Base-by-base conservation (phyloP, 2,113 vertebrate species). In the Atrichornis clamosus region DNA sequence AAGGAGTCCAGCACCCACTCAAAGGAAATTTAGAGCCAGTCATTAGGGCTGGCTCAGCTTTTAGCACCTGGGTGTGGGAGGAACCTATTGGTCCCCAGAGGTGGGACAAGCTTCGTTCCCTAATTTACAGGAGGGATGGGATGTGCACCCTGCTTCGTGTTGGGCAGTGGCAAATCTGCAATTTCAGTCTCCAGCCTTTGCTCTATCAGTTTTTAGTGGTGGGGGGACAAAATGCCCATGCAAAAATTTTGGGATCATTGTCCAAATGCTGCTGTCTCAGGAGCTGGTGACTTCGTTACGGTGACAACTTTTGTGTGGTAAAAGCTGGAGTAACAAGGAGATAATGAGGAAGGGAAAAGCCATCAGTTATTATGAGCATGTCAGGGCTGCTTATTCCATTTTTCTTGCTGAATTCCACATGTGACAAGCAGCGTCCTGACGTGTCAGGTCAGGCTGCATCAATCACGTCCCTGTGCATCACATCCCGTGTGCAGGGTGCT, bases 371-470 rank as follows among this genome's bases (percentile, higher is more conserved):
- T 47, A 41, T 1, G 24, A 26, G 8, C 21, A 4, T 0, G 6
- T 75, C 95, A 90, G 33, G 72, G 68, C 33, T 79, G 76, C 41
- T 89, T 72, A 49, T 87, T 87, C 82, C 78, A 7, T 86, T 90
- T 95, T 96, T 78, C 79, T 84, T 82, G 83, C 88, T 58, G 73
- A 58, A 18, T 90, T 90, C 88, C 83, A 22, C 76, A 3, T 87
- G 88, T 96, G 96, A 96, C 93, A 88, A 96, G 93, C 60, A 56
- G 94, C 56, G 2, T 95, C 92, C 87, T 74, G 96, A 94, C 79
- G 20, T 92, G 88, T 89, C 92, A 84, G 95, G 85, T 94, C 95
- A 95, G 96, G 79, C 95, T 96, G 96, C 95, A 90, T 96, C 95
- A 67, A 90, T 94, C 96, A 90, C 4, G 87, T 90, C 96, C 3